A percentile compares a stretch with the other conserved stretches of the same genome.
Evolutionary conservation across 2,888 invertebrate species (phyloP).

Genomic region (Philereme vetulata): DNA sequence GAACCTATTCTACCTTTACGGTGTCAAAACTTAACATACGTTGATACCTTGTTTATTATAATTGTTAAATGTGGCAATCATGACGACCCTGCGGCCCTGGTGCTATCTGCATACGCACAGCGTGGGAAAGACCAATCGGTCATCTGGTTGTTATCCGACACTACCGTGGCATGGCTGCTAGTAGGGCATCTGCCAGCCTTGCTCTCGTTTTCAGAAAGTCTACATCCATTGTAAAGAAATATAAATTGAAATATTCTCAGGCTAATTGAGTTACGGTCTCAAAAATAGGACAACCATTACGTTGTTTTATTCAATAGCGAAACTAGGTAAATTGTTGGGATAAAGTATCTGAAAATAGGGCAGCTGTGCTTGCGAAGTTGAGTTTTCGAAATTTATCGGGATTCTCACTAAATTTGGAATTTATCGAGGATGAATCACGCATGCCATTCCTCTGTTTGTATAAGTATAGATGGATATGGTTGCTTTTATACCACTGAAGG

Average conservation of each 20-base stretch:
- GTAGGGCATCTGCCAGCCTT: constrained; percentile 23
- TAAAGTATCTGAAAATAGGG: constrained; percentile 6
- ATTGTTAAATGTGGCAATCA: no score
- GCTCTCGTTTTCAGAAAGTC: constrained; percentile 19
- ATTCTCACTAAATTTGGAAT: constrained; percentile 3
- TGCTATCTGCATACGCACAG: constrained; percentile 5
- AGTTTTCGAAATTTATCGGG: constrained; percentile 1
- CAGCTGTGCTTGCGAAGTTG: neutral
- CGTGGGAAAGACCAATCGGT: constrained; percentile 1
- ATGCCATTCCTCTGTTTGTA: constrained; percentile 9
- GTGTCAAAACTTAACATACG: no score
- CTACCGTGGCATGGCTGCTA: neutral
- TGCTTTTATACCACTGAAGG: neutral
- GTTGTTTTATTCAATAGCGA: constrained; percentile 14
- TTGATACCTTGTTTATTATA: no score
- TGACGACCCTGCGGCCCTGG: no score
- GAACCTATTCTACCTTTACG: no score
- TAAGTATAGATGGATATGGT: neutral
- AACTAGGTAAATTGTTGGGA: constrained; percentile 1
- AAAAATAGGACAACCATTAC: constrained; percentile 10
- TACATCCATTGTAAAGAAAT: neutral
- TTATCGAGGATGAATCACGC: constrained; percentile 12
- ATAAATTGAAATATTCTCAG: constrained; percentile 6
- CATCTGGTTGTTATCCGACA: constrained; percentile 17
- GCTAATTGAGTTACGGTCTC: constrained; percentile 2